These are phyloP conservation scores for Erpetoichthys calabaricus DNA, from an alignment of 2,797 vertebrate genomes.

Conservation along the genomic window DNA sequence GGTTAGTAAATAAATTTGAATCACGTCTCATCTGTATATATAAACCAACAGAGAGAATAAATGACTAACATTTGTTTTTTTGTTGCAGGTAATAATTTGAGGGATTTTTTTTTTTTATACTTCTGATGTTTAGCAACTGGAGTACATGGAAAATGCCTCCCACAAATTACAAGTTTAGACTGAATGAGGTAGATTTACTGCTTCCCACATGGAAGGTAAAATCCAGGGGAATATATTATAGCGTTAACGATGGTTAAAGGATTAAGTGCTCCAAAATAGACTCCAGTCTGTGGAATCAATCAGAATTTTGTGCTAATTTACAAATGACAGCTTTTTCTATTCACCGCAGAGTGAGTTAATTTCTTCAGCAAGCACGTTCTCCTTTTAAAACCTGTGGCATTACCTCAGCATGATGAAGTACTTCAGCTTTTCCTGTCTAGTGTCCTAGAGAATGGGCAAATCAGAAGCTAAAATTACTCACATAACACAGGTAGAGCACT, in stretches of 20 bases:
- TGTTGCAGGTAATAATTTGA: constrained; percentile 3
- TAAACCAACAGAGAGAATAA: too few relatives aligned
- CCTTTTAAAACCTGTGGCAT: constrained; percentile 14
- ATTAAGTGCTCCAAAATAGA: constrained; percentile 31
- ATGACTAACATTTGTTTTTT: not conserved
- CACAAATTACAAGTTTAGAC: constrained; percentile 12
- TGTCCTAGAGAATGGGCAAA: too few relatives aligned
- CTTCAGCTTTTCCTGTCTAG: constrained; percentile 9
- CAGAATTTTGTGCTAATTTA: constrained; percentile 29
- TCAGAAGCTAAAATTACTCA: too few relatives aligned
- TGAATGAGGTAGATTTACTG: constrained; percentile 10
- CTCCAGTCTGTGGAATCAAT: constrained; percentile 32
- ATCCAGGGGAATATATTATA: constrained; percentile 27
- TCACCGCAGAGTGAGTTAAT: constrained; percentile 16
- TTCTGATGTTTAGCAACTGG: constrained; percentile 10
- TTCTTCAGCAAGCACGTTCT: constrained; percentile 3
- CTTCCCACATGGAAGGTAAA: constrained; percentile 14
- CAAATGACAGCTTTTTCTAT: constrained; percentile 25
- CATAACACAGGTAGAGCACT: too few relatives aligned
- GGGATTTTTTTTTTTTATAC: constrained; percentile 5
- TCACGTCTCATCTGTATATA: too few relatives aligned
- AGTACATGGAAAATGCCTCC: constrained; percentile 5
- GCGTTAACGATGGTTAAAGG: constrained; percentile 26
- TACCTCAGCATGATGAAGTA: constrained; percentile 27
- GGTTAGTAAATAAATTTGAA: too few relatives aligned